Conservation (phyloP, 2,888 invertebrate species). For the Dione juno region DNA sequence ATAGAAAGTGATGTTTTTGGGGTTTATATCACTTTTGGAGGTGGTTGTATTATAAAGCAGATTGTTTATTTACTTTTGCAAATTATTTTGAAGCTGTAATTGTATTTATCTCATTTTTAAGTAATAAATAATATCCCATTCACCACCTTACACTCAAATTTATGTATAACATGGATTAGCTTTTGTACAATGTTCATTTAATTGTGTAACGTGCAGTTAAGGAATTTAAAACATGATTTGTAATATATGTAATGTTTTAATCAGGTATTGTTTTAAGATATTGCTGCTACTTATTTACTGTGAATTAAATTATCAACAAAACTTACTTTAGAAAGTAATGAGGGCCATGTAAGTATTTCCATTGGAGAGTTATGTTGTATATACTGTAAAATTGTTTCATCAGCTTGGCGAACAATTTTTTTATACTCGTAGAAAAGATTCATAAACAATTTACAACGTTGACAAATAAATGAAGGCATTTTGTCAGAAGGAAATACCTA, state of each 20-base stretch:
- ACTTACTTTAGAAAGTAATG: constrained; percentile 70
- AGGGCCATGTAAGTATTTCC: constrained; percentile 77
- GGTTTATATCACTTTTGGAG: not conserved
- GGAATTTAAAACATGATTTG: not conserved
- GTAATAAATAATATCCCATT: too few relatives aligned
- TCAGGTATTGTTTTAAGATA: not conserved
- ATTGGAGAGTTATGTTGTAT: constrained; percentile 85
- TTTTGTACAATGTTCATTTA: not conserved
- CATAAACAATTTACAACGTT: constrained; percentile 86
- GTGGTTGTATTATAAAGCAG: not conserved
- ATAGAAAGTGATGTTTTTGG: too few relatives aligned
- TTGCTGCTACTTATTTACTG: not conserved
- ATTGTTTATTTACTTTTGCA: not conserved
- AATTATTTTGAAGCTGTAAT: too few relatives aligned
- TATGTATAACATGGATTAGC: not conserved
- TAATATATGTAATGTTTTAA: not conserved
- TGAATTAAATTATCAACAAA: not conserved
- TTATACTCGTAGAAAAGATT: constrained; percentile 89
- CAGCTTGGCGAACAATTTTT: constrained; percentile 88
- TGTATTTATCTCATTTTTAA: not conserved
- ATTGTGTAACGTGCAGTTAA: too few relatives aligned
- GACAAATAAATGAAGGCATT: constrained; percentile 89
- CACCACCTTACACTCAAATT: not conserved
- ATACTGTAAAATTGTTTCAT: constrained; percentile 87
- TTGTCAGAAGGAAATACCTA: constrained; percentile 87